phyloP scores from a whole-genome alignment of 2,888 invertebrate species.

The Plagiodera versicolora region DNA sequence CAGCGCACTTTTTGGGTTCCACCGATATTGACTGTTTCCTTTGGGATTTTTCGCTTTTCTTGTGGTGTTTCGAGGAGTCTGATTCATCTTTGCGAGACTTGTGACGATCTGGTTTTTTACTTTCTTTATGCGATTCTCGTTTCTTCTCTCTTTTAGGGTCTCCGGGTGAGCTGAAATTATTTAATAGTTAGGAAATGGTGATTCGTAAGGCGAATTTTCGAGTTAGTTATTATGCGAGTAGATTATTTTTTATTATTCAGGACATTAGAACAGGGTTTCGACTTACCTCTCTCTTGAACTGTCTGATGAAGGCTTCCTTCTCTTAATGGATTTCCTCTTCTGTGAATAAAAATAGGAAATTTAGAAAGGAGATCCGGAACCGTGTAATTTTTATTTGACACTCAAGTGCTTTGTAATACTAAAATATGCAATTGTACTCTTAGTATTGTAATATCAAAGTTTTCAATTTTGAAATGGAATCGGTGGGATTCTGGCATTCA shows the following conservation, averaged over 20 bases:
- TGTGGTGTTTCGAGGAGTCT: constrained; percentile 21
- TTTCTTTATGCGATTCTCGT: constrained; percentile 21
- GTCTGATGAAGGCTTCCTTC: constrained; percentile 59
- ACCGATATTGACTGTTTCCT: constrained; percentile 14
- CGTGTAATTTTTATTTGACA: background rate
- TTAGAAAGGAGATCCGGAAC: background rate
- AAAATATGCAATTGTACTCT: background rate
- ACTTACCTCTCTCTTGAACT: constrained; percentile 61
- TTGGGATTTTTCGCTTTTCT: constrained; percentile 17
- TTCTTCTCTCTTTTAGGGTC: constrained; percentile 34
- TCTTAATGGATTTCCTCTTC: constrained; percentile 60
- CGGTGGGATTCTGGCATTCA: background rate
- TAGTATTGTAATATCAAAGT: background rate
- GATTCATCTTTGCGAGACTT: constrained; percentile 21
- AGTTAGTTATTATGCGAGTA: too few relatives aligned
- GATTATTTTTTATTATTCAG: too few relatives aligned
- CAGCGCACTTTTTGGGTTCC: constrained; percentile 22
- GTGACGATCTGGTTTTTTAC: constrained; percentile 14
- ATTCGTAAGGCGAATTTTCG: too few relatives aligned
- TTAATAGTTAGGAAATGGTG: constrained; percentile 4
- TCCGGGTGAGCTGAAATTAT: constrained; percentile 46
- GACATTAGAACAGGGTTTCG: too few relatives aligned
- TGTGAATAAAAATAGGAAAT: constrained; percentile 51
- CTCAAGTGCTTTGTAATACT: constrained; percentile 9
- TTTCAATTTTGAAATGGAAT: background rate